Percentiles rank a stretch among this genome's conserved stretches.
phyloP scores from a whole-genome alignment of 2,113 vertebrate genomes.

The Eubucco bourcierii region DNA sequence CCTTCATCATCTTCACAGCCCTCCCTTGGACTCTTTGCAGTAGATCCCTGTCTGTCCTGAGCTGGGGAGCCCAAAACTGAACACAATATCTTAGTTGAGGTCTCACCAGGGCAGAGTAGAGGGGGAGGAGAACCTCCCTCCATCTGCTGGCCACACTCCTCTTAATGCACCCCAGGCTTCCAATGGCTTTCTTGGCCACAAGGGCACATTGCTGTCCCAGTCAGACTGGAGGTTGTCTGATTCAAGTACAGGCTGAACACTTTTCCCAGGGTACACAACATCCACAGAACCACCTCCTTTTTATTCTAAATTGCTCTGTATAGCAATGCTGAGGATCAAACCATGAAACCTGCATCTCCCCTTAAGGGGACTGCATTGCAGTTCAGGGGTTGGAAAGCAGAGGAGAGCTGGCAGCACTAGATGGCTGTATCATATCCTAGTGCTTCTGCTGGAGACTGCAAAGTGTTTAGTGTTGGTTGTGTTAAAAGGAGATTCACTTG shows the following conservation, averaged over 20 bases:
- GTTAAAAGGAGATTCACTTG: background rate
- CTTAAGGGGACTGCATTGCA: background rate
- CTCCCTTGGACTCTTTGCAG: no score
- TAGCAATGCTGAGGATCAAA: background rate
- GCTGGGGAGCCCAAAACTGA: no score
- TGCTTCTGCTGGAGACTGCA: background rate
- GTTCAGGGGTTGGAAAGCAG: background rate
- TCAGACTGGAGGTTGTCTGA: background rate
- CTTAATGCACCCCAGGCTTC: no score
- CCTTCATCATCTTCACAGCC: no score
- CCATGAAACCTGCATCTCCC: background rate
- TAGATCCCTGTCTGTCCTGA: no score
- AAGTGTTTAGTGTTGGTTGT: background rate
- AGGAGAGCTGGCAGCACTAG: background rate
- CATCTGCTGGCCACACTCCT: no score
- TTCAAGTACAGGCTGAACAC: background rate
- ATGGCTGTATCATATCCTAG: background rate
- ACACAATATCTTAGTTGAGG: no score
- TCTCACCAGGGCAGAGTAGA: no score
- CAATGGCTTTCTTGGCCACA: no score
- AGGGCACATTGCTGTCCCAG: no score
- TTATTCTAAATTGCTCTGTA: background rate
- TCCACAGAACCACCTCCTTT: background rate
- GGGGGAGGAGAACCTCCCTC: no score
- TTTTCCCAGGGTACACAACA: background rate